A percentile compares a stretch with the other conserved stretches of the same genome.
Evolutionary conservation across 2,113 vertebrate genomes (phyloP).

Genomic region (Phaethornis superciliosus): DNA sequence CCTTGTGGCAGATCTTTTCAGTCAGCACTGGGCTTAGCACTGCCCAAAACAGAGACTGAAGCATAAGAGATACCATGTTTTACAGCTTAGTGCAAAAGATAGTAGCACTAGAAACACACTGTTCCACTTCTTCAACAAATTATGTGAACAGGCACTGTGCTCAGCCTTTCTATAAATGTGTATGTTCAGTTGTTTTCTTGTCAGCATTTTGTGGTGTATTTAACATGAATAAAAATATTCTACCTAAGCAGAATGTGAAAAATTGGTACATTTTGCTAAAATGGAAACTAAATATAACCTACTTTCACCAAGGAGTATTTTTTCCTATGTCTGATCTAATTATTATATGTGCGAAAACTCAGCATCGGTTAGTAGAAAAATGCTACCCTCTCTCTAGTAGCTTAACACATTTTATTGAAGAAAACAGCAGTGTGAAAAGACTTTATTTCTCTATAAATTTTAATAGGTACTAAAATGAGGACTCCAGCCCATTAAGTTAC

Average conservation of each 20-base stretch:
- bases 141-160: background rate
- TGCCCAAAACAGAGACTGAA: background rate
- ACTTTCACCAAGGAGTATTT: background rate
- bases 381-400: slow-evolving; percentile 33
- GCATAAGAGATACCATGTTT: background rate
- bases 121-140: background rate
- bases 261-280: background rate
- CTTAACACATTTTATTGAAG: slow-evolving; percentile 61
- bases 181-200: background rate
- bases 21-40: background rate
- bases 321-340: background rate
- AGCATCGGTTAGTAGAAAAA: slow-evolving; percentile 1
- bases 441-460: slow-evolving; percentile 68
- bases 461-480: slow-evolving; percentile 59
- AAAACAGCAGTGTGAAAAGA: slow-evolving; percentile 57
- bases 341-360: background rate
- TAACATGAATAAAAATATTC: background rate
- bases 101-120: background rate
- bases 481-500: slow-evolving; percentile 54
- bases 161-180: background rate
- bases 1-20: background rate
- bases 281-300: background rate
- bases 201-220: slow-evolving; percentile 11
- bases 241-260: background rate
- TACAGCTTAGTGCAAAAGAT: background rate